Conservation (phyloP, 1,140 invertebrate species). For the Bombus fervidus region DNA sequence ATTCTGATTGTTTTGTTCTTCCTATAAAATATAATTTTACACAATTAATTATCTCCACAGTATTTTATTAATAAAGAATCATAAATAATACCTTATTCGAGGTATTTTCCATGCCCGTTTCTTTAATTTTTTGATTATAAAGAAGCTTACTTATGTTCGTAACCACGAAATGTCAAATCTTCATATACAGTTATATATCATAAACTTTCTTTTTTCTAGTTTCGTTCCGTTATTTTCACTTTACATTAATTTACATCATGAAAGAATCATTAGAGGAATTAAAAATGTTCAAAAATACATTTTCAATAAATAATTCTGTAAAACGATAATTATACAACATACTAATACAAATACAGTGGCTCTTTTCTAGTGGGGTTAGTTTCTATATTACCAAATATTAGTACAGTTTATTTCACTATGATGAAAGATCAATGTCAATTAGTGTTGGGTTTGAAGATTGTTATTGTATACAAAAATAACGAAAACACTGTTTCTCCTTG, state of each 20-base stretch:
- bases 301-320: neutral
- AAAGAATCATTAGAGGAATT: neutral
- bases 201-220: too few species aligned
- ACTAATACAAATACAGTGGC: neutral
- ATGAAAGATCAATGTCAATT: conserved; percentile 24
- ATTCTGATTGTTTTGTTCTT: conserved; percentile 74
- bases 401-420: conserved; percentile 13
- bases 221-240: neutral
- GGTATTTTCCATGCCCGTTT: conserved; percentile 54
- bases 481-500: neutral
- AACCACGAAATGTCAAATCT: conserved; percentile 57
- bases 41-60: neutral
- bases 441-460: neutral
- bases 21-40: conserved; percentile 50
- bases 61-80: neutral
- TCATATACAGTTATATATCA: neutral
- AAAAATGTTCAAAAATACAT: neutral
- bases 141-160: neutral
- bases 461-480: neutral
- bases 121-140: neutral
- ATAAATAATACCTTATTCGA: conserved; percentile 49
- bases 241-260: neutral
- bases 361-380: neutral
- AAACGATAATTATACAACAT: neutral
- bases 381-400: conserved; percentile 30